phyloP scores from a whole-genome alignment of 2,797 vertebrate species.

The Chelmon rostratus region DNA sequence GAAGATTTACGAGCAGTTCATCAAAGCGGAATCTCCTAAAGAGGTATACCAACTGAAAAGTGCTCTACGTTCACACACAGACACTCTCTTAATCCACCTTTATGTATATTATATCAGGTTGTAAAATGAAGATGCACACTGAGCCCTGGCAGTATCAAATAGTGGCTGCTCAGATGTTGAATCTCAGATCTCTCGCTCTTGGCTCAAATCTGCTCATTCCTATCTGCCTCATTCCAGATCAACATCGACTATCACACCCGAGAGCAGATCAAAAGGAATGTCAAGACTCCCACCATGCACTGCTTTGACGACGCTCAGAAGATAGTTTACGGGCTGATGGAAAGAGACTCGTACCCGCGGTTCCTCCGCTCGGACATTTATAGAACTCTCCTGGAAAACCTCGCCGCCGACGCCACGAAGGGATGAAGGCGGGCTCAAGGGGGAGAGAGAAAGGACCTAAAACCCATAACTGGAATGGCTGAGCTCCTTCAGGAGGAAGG shows the following conservation, averaged over 20 bases:
- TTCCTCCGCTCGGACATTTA: slow-evolving; percentile 91
- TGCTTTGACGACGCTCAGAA: slow-evolving; percentile 92
- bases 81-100: neutral
- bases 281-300: slow-evolving; percentile 85
- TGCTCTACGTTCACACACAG: neutral
- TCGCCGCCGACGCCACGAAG: slow-evolving; percentile 75
- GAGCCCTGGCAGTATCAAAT: neutral
- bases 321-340: slow-evolving; percentile 90
- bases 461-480: slow-evolving; percentile 79
- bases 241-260: slow-evolving; percentile 91
- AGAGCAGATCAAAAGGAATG: slow-evolving; percentile 85
- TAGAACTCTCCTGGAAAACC: slow-evolving; percentile 85
- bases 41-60: slow-evolving; percentile 82
- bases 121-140: neutral
- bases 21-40: slow-evolving; percentile 89
- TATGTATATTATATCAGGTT: neutral
- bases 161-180: slow-evolving; percentile 15
- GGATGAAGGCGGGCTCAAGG: slow-evolving; percentile 64
- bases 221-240: slow-evolving; percentile 85
- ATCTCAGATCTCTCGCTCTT: slow-evolving; percentile 37
- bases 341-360: slow-evolving; percentile 91
- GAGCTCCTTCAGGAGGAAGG: slow-evolving; percentile 64
- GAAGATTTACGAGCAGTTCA: slow-evolving; percentile 91
- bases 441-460: slow-evolving; percentile 32
- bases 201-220: slow-evolving; percentile 60